Evolutionary conservation across 2,888 invertebrate genomes (phyloP), one percentile per base, ranked within the genome.

Genomic region (Ormyrus rosae): DNA sequence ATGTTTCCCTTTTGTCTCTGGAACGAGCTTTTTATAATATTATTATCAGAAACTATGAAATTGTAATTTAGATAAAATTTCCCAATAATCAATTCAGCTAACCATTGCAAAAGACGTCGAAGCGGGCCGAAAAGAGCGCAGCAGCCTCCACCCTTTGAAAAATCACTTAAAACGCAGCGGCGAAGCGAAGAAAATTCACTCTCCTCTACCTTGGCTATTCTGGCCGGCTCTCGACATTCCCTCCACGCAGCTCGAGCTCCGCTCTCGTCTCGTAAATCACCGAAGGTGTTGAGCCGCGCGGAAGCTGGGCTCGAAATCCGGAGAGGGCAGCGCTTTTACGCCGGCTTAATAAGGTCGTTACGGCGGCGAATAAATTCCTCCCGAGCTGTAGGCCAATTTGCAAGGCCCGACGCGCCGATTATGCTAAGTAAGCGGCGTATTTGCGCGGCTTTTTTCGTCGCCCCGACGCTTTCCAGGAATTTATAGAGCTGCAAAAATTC

Each of bases 191-290:
- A 34, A 34, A 34, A 34, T 34, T 34, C 34, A 34, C 34, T 34
- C 34, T 34, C 34, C 34, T 34, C 34, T 34, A 34, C 34, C 34
- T 34, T 4, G 3, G 34, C 34, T 34, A 34, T 34, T 34, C 34
- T 34, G 34, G 34, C 34, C 34, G 34, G 34, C 34, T 34, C 34
- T 34, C 34, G 34, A 34, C 34, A 34, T 34, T 34, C 34, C 34
- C 34, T 34, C 34, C 34, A 34, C 34, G 34, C 34, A 34, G 72
- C 74, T 64, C 73, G 51, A 13, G 58, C 34, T 55, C 13, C 64
- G 45, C 50, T 46, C 76, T 77, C 85, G 84, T 84, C 86, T 86
- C 87, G 85, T 87, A 88, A 88, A 88, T 88, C 87, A 87, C 81
- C 83, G 84, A 84, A 87, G 85, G 85, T 84, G 86, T 87, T 86